phyloP scores from a whole-genome alignment of 2,797 vertebrate species.

The Lepidocolaptes lacrymiger region DNA sequence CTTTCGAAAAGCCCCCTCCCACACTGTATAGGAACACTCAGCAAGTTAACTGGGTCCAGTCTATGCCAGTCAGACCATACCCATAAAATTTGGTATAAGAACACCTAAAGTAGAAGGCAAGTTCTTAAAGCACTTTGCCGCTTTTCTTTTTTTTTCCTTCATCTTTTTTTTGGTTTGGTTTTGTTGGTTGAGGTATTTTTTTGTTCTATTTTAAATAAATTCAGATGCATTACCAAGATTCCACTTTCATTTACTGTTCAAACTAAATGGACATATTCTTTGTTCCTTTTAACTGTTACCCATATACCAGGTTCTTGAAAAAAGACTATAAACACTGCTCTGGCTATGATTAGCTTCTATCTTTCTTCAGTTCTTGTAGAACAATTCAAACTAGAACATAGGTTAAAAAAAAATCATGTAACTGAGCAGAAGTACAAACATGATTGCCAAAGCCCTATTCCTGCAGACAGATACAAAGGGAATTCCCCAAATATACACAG shows the following conservation, averaged over 20 bases:
- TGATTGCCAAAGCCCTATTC: background rate
- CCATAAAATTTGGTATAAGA: background rate
- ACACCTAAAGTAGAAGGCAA: background rate
- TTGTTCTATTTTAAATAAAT: background rate
- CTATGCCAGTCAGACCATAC: background rate
- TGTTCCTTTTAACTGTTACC: background rate
- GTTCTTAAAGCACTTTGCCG: background rate
- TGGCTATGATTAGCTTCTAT: background rate
- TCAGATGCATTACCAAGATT: background rate
- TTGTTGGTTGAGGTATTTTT: too few species aligned
- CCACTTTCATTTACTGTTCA: background rate
- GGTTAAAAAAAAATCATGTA: accelerated
- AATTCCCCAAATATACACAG: background rate
- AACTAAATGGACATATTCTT: background rate
- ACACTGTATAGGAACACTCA: background rate
- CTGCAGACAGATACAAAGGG: background rate
- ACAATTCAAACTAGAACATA: background rate
- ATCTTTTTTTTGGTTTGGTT: background rate
- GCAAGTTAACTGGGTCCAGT: background rate
- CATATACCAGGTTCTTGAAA: background rate
- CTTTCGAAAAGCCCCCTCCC: background rate
- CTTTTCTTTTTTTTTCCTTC: background rate
- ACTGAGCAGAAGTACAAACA: background rate
- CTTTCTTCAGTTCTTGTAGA: background rate
- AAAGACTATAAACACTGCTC: background rate